Conservation (phyloP, 2,797 vertebrate species). For the Siniperca obscura region DNA sequence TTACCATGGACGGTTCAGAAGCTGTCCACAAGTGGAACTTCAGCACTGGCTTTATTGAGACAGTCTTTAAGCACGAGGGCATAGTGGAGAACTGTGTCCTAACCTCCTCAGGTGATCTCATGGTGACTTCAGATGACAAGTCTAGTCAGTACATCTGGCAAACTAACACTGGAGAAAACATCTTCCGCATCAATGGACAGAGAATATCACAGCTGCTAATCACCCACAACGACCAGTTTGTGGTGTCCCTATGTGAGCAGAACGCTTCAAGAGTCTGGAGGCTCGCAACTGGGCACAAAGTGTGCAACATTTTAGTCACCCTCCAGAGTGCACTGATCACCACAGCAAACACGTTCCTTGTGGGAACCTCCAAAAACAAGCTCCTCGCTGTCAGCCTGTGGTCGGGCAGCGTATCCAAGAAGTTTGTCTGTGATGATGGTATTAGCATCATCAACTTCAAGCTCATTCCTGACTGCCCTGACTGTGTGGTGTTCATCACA, state of each 20-base stretch:
- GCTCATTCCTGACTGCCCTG: conserved; percentile 96
- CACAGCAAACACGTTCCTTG: conserved; percentile 97
- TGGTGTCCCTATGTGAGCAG: conserved; percentile 98
- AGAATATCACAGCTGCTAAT: conserved; percentile 96
- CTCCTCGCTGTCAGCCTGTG: conserved; percentile 97
- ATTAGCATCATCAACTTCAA: conserved; percentile 95
- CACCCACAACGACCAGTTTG: conserved; percentile 99
- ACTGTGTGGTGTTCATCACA: conserved; percentile 95
- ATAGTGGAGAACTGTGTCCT: conserved; percentile 96
- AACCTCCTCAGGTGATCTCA: conserved; percentile 94
- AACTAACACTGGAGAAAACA: conserved; percentile 94
- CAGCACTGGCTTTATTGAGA: conserved; percentile 96
- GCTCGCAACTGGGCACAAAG: conserved; percentile 95
- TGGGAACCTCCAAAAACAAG: conserved; percentile 96
- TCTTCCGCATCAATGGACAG: conserved; percentile 97
- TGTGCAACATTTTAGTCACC: conserved; percentile 98
- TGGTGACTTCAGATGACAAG: conserved; percentile 98
- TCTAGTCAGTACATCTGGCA: conserved; percentile 99
- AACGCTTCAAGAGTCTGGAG: conserved; percentile 98
- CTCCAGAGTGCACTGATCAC: conserved; percentile 97
- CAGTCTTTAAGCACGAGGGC: conserved; percentile 96
- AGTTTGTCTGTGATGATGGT: conserved; percentile 96
- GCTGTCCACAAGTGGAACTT: conserved; percentile 99
- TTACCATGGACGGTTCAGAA: conserved; percentile 96
- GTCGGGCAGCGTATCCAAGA: conserved; percentile 99